Evolutionary conservation across 2,888 invertebrate species (phyloP).

Genomic region (Psococerastis gibbosa): DNA sequence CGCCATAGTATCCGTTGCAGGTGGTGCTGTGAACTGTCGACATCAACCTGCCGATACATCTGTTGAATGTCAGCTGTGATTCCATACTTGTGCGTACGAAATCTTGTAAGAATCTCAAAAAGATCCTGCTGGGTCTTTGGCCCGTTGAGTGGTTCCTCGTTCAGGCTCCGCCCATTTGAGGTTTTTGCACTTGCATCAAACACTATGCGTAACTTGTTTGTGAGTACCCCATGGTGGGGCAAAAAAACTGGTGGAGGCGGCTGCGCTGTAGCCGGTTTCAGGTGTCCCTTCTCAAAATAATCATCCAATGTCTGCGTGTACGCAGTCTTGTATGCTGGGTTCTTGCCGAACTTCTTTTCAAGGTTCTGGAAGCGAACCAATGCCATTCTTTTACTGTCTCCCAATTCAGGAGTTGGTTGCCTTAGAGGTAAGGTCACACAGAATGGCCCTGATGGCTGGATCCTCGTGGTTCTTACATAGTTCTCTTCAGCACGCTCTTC

Average conservation of each 20-base stretch:
- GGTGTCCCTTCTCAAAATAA: no score
- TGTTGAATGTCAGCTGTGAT: conserved; percentile 23
- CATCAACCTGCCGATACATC: conserved; percentile 22
- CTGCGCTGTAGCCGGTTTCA: no score
- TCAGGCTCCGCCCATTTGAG: background rate
- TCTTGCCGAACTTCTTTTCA: no score
- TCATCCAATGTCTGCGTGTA: no score
- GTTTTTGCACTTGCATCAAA: background rate
- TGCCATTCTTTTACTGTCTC: no score
- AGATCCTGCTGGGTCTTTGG: background rate
- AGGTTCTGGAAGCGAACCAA: no score
- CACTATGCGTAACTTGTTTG: conserved; percentile 16
- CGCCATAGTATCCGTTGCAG: conserved; percentile 23
- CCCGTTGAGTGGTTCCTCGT: background rate
- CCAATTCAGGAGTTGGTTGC: no score
- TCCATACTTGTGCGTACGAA: conserved; percentile 18
- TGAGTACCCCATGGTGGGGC: conserved; percentile 20
- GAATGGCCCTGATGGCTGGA: no score
- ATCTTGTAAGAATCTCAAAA: background rate
- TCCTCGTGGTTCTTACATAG: no score
- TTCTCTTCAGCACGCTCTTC: no score
- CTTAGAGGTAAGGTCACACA: no score
- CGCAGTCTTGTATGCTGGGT: no score
- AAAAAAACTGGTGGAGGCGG: conserved; percentile 16
- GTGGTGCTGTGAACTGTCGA: conserved; percentile 18